A percentile compares a stretch with the other conserved stretches of the same genome.
Evolutionary conservation across 1,140 invertebrate genomes (phyloP).

Genomic region (Papilio helenus): DNA sequence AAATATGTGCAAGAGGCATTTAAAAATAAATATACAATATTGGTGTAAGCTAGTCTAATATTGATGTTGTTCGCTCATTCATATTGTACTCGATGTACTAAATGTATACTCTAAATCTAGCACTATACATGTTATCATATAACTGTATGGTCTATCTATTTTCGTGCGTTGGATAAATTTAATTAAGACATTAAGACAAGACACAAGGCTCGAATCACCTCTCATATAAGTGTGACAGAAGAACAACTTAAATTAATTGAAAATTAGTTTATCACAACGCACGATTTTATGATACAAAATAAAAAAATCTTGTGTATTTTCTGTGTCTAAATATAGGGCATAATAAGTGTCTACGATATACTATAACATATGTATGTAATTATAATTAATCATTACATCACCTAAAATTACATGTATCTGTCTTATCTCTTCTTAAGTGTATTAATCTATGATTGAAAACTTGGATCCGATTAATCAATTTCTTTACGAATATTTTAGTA

Average conservation of each 20-base stretch:
- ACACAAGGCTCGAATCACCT: too few species aligned
- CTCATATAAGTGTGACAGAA: too few species aligned
- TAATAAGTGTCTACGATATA: constrained; percentile 9
- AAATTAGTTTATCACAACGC: background rate
- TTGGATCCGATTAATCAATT: background rate
- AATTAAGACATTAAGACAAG: too few species aligned
- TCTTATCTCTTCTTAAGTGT: background rate
- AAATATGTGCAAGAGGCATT: constrained; percentile 18
- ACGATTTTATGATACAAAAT: background rate
- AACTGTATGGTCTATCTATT: background rate
- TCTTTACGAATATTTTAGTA: background rate
- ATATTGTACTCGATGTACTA: constrained; percentile 24
- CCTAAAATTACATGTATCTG: background rate
- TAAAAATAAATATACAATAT: constrained; percentile 22
- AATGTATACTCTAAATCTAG: constrained; percentile 18
- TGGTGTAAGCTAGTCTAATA: constrained; percentile 25
- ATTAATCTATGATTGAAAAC: background rate
- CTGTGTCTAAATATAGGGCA: background rate
- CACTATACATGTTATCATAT: background rate
- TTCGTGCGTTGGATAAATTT: background rate
- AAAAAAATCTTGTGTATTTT: background rate
- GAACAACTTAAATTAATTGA: background rate
- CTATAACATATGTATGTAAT: constrained; percentile 32
- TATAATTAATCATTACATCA: constrained; percentile 1
- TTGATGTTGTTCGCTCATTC: constrained; percentile 26